Evolutionary conservation across 2,888 invertebrate species (phyloP).

Genomic region (Volucella bombylans): DNA sequence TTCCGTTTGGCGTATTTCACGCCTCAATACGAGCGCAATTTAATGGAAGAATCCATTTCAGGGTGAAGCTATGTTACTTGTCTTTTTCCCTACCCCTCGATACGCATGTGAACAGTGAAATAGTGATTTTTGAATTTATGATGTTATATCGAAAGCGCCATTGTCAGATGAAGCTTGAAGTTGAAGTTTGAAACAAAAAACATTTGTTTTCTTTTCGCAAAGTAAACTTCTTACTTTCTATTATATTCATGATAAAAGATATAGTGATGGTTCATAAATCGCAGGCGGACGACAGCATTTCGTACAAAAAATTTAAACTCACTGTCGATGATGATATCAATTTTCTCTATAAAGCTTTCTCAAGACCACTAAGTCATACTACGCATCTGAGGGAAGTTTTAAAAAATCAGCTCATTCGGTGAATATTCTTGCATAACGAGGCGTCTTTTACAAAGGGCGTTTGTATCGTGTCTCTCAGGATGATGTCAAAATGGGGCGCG

Average conservation of each 20-base stretch:
- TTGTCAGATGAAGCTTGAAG: not conserved
- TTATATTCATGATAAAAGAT: not conserved
- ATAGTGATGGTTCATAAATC: too few relatives aligned
- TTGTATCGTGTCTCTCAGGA: too few relatives aligned
- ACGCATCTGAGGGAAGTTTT: too few relatives aligned
- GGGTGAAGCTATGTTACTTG: slow-evolving; percentile 51
- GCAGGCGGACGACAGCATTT: too few relatives aligned
- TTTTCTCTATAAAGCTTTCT: too few relatives aligned
- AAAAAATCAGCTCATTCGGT: too few relatives aligned
- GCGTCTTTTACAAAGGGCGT: too few relatives aligned
- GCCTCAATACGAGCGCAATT: slow-evolving; percentile 81
- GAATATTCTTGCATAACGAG: too few relatives aligned
- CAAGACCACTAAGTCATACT: too few relatives aligned
- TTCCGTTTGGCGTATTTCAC: slow-evolving; percentile 78
- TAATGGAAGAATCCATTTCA: slow-evolving; percentile 81
- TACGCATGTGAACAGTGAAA: slow-evolving; percentile 41
- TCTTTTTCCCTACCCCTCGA: slow-evolving; percentile 36
- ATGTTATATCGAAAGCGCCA: slow-evolving; percentile 45
- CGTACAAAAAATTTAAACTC: too few relatives aligned
- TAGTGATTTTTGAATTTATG: slow-evolving; percentile 74
- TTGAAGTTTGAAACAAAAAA: slow-evolving; percentile 5
- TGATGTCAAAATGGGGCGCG: too few relatives aligned
- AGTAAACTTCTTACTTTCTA: slow-evolving; percentile 35
- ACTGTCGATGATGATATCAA: too few relatives aligned
- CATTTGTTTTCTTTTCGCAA: slow-evolving; percentile 10